Evolutionary conservation across 2,113 vertebrate genomes (phyloP).

Genomic region (Gymnobelideus leadbeateri): DNA sequence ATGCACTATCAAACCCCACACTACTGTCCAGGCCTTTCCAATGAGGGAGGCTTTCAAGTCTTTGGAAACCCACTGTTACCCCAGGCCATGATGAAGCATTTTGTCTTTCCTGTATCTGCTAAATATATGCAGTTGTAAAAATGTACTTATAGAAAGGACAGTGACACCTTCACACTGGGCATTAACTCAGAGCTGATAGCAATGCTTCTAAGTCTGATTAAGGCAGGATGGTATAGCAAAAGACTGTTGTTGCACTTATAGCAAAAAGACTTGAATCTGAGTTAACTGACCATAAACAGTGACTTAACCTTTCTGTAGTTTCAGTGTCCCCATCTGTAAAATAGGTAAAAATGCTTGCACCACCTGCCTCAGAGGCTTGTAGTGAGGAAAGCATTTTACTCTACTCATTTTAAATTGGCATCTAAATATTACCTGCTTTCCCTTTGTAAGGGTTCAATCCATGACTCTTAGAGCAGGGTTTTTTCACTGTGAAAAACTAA

Average conservation of each 20-base stretch:
- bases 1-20: not conserved
- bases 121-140: conserved; percentile 14
- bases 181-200: not conserved
- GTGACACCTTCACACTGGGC: not conserved
- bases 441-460: not conserved
- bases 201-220: not conserved
- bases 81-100: not conserved
- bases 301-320: not conserved
- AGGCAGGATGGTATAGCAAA: not conserved
- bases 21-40: not conserved
- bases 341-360: not conserved
- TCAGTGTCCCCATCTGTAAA: not conserved
- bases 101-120: not conserved
- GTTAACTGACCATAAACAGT: not conserved
- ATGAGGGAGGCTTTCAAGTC: not conserved
- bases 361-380: not conserved
- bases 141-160: not conserved
- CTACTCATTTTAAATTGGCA: not conserved
- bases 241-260: not conserved
- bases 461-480: not conserved
- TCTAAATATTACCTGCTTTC: not conserved
- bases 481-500: not conserved
- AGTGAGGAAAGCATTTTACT: not conserved
- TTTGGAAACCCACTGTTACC: not conserved
- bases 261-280: not conserved